These are phyloP conservation scores for Athene noctua DNA, from an alignment of 2,113 vertebrate genomes.

Conservation along the genomic window DNA sequence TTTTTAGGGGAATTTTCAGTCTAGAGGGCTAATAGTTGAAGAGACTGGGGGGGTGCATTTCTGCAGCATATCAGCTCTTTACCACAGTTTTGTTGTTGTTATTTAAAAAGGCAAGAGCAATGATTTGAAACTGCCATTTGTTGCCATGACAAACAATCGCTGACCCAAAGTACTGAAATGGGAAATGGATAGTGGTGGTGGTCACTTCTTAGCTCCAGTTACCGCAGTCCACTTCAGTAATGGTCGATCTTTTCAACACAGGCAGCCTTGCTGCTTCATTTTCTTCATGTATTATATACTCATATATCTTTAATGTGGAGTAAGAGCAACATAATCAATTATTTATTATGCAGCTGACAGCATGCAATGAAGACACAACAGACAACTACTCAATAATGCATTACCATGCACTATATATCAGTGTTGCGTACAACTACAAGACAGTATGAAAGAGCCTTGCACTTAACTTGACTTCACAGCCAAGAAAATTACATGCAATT, in stretches of 20 bases:
- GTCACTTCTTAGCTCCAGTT: background rate
- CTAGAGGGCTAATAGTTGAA: background rate
- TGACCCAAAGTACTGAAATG: background rate
- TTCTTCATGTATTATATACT: conserved; percentile 42
- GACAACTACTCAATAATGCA: conserved; percentile 65
- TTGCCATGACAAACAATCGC: conserved; percentile 49
- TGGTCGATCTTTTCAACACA: background rate
- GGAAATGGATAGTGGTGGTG: background rate
- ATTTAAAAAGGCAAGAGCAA: conserved; percentile 17
- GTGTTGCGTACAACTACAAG: background rate
- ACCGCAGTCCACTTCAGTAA: background rate
- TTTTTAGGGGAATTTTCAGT: background rate
- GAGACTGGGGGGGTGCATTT: background rate
- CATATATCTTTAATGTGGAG: conserved; percentile 64
- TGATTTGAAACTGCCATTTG: conserved; percentile 15
- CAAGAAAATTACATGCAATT: conserved; percentile 41
- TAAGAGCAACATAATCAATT: conserved; percentile 64
- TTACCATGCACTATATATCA: conserved; percentile 1
- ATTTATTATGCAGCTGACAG: conserved; percentile 60
- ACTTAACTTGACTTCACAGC: conserved; percentile 45
- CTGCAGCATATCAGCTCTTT: background rate
- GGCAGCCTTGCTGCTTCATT: background rate
- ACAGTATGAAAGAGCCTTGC: conserved; percentile 28
- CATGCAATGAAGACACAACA: conserved; percentile 50
- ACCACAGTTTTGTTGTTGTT: background rate